A percentile compares a stretch with the other conserved stretches of the same genome.
Evolutionary conservation across 2,888 invertebrate species (phyloP).

Genomic region (Troilus luridus): DNA sequence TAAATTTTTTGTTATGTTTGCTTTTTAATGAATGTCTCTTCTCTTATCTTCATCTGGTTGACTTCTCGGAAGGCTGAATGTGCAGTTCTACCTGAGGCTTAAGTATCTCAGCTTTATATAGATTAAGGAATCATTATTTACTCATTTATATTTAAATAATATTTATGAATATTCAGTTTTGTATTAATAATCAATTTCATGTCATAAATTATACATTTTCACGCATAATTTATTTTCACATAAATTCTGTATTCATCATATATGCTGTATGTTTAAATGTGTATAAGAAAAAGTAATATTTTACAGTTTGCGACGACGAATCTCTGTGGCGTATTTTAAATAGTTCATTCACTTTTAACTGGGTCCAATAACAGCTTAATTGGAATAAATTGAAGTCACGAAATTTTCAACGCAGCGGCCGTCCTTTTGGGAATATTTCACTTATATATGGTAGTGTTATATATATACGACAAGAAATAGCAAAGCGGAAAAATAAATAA

Average conservation of each 20-base stretch:
- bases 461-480: not conserved
- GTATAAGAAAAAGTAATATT: not conserved
- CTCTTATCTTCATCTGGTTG: not conserved
- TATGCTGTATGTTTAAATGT: not conserved
- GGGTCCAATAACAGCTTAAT: not conserved
- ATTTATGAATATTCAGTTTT: not conserved
- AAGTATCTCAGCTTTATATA: not conserved
- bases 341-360: constrained; percentile 16
- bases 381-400: not conserved
- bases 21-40: constrained; percentile 25
- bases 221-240: not conserved
- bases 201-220: not conserved
- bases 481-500: not conserved
- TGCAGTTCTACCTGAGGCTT: constrained; percentile 3
- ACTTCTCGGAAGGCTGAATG: constrained; percentile 6
- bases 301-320: not conserved
- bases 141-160: not conserved
- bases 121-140: not conserved
- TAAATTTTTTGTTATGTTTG: constrained; percentile 16
- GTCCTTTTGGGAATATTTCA: not conserved
- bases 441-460: not conserved
- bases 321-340: not conserved
- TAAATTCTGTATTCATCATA: not conserved
- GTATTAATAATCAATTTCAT: not conserved
- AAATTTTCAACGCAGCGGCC: not conserved